These are phyloP conservation scores for Heterotis niloticus DNA, from an alignment of 2,113 vertebrate species.

Conservation along the genomic window DNA sequence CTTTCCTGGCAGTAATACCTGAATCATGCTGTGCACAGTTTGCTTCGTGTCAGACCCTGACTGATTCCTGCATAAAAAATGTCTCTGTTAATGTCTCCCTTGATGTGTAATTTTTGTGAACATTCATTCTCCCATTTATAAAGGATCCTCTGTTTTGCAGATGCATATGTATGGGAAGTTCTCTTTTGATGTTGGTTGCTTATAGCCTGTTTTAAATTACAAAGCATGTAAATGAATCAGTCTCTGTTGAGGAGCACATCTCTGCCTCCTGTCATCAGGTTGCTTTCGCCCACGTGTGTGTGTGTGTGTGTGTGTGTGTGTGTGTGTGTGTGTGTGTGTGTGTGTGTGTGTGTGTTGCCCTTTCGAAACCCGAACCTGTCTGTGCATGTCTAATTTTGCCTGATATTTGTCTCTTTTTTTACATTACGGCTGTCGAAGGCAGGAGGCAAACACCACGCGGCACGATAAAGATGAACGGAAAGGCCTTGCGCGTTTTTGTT, in stretches of 20 bases:
- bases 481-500: not conserved
- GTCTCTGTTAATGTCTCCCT: not conserved
- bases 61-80: not conserved
- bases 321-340: not conserved
- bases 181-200: not conserved
- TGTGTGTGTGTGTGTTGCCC: not conserved
- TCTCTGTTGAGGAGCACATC: not conserved
- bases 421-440: not conserved
- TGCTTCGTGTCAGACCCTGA: not conserved
- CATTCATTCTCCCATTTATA: not conserved
- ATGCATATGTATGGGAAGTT: not conserved
- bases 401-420: not conserved
- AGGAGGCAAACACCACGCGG: not conserved
- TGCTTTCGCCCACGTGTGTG: not conserved
- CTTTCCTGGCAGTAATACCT: not conserved
- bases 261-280: not conserved
- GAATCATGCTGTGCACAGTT: not conserved
- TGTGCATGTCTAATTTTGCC: not conserved
- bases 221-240: not conserved
- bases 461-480: not conserved
- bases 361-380: not conserved
- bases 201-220: not conserved
- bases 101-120: not conserved
- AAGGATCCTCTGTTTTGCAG: not conserved
- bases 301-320: not conserved